Conservation (phyloP, 1,140 invertebrate species). For the Onthophagus taurus region DNA sequence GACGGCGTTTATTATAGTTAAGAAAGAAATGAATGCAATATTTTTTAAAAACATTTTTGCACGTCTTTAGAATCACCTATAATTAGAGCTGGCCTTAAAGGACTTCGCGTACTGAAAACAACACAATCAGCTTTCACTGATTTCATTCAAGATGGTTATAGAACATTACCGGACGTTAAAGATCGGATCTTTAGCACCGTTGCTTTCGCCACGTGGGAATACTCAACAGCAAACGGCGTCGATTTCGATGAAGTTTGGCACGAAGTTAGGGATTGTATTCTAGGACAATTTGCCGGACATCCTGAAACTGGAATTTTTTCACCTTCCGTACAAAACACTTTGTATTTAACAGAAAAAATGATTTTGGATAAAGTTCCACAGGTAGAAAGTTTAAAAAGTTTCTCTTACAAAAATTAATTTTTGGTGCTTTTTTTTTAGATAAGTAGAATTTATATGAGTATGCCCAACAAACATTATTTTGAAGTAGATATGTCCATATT, state of each 20-base stretch:
- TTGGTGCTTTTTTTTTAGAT: constrained; percentile 52
- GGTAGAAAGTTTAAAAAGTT: too few species aligned
- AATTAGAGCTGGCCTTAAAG: constrained; percentile 53
- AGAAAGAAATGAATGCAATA: too few species aligned
- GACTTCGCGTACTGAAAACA: constrained; percentile 59
- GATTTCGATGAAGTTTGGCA: constrained; percentile 58
- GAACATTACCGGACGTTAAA: constrained; percentile 58
- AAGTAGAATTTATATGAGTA: constrained; percentile 56
- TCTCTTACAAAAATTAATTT: too few species aligned
- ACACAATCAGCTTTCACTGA: constrained; percentile 68
- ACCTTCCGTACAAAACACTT: constrained; percentile 64
- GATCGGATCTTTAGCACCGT: constrained; percentile 65
- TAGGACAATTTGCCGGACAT: constrained; percentile 63
- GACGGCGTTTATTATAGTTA: too few species aligned
- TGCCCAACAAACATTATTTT: constrained; percentile 74
- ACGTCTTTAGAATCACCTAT: constrained; percentile 48
- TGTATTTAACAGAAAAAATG: constrained; percentile 57
- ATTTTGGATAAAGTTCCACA: constrained; percentile 54
- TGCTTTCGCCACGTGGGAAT: constrained; percentile 61
- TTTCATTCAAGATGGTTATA: constrained; percentile 65
- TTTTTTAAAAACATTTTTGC: too few species aligned
- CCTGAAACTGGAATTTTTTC: constrained; percentile 56
- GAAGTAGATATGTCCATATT: constrained; percentile 63
- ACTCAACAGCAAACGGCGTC: constrained; percentile 48
- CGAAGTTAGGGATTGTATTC: constrained; percentile 54